Evolutionary conservation across 2,797 vertebrate species (phyloP).

Genomic region (Gymnoscopelus braueri): DNA sequence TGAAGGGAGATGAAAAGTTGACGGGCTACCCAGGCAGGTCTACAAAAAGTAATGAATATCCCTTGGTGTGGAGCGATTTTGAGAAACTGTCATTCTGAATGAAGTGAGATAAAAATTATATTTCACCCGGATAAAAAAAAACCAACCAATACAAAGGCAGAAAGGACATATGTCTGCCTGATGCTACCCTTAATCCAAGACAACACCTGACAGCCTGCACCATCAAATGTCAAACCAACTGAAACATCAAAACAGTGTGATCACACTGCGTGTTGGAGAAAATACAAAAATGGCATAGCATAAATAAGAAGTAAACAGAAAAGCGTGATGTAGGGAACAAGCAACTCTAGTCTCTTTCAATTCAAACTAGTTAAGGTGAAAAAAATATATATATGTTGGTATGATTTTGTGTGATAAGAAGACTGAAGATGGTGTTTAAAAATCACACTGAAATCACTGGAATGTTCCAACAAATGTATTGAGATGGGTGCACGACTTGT

Average conservation of each 20-base stretch:
- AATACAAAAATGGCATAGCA: slow-evolving; percentile 41
- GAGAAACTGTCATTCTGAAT: slow-evolving; percentile 85
- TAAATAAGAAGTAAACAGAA: slow-evolving; percentile 19
- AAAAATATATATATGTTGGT: too few species aligned
- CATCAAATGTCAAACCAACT: slow-evolving; percentile 73
- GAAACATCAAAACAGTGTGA: slow-evolving; percentile 74
- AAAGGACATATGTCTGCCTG: slow-evolving; percentile 83
- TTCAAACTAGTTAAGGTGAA: slow-evolving; percentile 1
- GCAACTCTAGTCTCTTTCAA: slow-evolving; percentile 1
- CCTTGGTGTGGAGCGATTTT: slow-evolving; percentile 82
- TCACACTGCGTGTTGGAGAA: slow-evolving; percentile 60
- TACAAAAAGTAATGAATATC: slow-evolving; percentile 87
- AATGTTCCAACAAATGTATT: background rate
- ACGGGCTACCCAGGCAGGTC: slow-evolving; percentile 81
- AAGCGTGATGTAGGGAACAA: slow-evolving; percentile 5
- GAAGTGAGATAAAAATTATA: slow-evolving; percentile 86
- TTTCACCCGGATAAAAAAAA: slow-evolving; percentile 80
- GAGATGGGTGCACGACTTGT: background rate
- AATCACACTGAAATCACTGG: background rate
- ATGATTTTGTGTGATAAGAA: too few species aligned
- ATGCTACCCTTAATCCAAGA: slow-evolving; percentile 82
- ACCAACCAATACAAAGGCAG: slow-evolving; percentile 77
- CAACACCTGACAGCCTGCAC: slow-evolving; percentile 75
- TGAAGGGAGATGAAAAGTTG: slow-evolving; percentile 84
- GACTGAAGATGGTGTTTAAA: background rate